Conservation (phyloP, 2,797 vertebrate species). For the Hybognathus amarus region DNA sequence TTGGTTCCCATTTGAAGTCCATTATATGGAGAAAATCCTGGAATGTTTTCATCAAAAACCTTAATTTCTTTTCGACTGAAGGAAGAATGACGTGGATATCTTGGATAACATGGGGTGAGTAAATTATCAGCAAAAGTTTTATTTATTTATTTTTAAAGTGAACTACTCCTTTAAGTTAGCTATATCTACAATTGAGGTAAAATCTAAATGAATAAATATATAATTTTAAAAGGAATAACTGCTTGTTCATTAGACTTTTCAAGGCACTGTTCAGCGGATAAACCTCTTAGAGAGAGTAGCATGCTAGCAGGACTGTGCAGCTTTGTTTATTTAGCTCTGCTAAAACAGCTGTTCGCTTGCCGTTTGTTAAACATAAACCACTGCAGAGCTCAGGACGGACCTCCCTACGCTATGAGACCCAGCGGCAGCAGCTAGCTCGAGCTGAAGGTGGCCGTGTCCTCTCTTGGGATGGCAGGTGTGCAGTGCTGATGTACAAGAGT, state of each 20-base stretch:
- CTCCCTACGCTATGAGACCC: slow-evolving; percentile 11
- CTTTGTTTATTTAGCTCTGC: slow-evolving; percentile 41
- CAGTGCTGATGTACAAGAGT: slow-evolving; percentile 58
- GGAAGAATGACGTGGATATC: no score
- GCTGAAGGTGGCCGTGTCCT: slow-evolving; percentile 58
- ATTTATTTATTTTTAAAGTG: no score
- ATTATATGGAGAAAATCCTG: no score
- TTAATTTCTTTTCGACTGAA: no score
- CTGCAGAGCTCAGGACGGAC: slow-evolving; percentile 3
- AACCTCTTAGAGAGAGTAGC: slow-evolving; percentile 12
- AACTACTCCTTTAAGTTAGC: neutral
- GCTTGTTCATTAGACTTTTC: neutral
- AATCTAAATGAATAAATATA: neutral
- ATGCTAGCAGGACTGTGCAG: slow-evolving; percentile 27
- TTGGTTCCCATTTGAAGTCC: no score
- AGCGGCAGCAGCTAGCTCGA: slow-evolving; percentile 11
- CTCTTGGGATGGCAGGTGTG: slow-evolving; percentile 63
- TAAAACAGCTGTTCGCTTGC: slow-evolving; percentile 37
- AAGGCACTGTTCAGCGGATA: neutral
- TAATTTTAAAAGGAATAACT: neutral
- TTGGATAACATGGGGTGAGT: no score
- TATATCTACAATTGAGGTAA: neutral
- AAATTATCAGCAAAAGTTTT: no score
- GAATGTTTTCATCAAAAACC: no score
- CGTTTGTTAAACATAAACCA: slow-evolving; percentile 31